These are phyloP conservation scores for Apodemia hepburni DNA, from an alignment of 2,888 invertebrate species.

Conservation along the genomic window DNA sequence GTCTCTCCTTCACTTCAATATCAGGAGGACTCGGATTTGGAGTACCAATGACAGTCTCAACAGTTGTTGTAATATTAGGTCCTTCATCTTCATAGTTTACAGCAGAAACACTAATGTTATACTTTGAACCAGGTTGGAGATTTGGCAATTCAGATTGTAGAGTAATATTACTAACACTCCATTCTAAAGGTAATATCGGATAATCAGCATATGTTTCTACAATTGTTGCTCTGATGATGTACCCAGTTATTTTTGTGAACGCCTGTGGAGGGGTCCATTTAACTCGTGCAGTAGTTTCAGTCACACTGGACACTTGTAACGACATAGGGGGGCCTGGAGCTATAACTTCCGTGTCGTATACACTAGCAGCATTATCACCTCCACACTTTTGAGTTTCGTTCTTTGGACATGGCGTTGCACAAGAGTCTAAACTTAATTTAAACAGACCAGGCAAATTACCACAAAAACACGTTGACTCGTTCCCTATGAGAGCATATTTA, in stretches of 20 bases:
- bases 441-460: slow-evolving; percentile 65
- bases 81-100: slow-evolving; percentile 81
- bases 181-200: slow-evolving; percentile 70
- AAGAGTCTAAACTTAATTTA: slow-evolving; percentile 62
- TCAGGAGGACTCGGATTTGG: slow-evolving; percentile 85
- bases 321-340: slow-evolving; percentile 86
- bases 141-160: slow-evolving; percentile 79
- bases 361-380: slow-evolving; percentile 82
- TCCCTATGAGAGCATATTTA: slow-evolving; percentile 66
- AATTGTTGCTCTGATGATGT: slow-evolving; percentile 76
- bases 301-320: slow-evolving; percentile 77
- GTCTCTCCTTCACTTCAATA: slow-evolving; percentile 82
- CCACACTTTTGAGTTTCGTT: slow-evolving; percentile 84
- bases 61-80: slow-evolving; percentile 72
- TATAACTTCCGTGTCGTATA: slow-evolving; percentile 83
- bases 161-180: slow-evolving; percentile 81
- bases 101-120: slow-evolving; percentile 87
- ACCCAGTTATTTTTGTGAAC: slow-evolving; percentile 73
- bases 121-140: slow-evolving; percentile 87
- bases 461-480: slow-evolving; percentile 68
- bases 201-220: slow-evolving; percentile 79
- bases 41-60: slow-evolving; percentile 86
- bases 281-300: slow-evolving; percentile 82
- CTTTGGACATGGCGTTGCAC: slow-evolving; percentile 80
- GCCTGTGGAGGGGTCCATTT: slow-evolving; percentile 81